A percentile compares a stretch with the other conserved stretches of the same genome.
phyloP scores from a whole-genome alignment of 2,797 vertebrate species.

The Furcifer pardalis region DNA sequence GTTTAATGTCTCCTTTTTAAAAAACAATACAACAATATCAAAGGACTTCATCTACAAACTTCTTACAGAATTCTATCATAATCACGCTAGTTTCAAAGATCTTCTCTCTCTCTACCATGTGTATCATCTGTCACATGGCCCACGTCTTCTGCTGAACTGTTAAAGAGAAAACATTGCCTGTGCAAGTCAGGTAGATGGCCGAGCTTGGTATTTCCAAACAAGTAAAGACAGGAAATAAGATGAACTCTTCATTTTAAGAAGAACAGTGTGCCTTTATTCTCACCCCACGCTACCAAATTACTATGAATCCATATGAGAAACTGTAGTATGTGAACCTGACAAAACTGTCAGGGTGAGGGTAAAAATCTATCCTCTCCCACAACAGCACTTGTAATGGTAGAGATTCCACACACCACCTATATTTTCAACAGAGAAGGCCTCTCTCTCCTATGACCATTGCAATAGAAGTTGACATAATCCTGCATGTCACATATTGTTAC shows the following conservation, averaged over 20 bases:
- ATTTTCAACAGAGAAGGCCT: not conserved
- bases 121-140: not conserved
- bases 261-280: not conserved
- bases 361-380: not conserved
- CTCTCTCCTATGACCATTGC: not conserved
- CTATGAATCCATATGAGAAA: not conserved
- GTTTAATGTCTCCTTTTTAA: not conserved
- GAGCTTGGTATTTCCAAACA: not conserved
- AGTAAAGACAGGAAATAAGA: not conserved
- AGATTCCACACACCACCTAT: not conserved
- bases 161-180: not conserved
- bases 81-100: not conserved
- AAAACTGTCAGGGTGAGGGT: not conserved
- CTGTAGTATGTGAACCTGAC: not conserved
- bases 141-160: not conserved
- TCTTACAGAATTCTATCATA: not conserved
- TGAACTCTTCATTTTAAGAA: not conserved
- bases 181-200: not conserved
- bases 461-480: not conserved
- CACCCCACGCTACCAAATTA: not conserved
- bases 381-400: not conserved
- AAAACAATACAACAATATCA: not conserved
- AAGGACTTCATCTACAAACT: not conserved
- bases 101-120: not conserved
- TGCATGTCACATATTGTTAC: too few relatives aligned